phyloP scores from a whole-genome alignment of 2,797 vertebrate genomes.

The Acridotheres tristis region DNA sequence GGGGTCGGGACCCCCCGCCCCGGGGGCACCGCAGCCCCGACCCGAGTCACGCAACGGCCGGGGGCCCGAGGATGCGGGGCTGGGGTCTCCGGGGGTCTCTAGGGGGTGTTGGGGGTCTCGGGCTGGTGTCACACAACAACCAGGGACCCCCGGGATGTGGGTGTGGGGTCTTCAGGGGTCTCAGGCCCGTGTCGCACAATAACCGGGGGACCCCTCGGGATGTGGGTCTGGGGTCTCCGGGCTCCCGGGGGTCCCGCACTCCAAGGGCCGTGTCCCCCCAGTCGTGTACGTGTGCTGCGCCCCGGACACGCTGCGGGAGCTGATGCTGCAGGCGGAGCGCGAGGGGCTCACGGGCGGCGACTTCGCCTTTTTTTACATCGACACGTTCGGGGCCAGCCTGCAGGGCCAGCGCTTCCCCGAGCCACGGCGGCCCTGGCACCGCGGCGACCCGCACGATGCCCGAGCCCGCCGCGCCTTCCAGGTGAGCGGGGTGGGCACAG shows the following conservation, averaged over 20 bases:
- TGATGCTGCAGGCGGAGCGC: slow-evolving; percentile 83
- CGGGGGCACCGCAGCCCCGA: neutral
- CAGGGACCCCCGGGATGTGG: neutral
- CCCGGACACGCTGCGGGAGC: slow-evolving; percentile 79
- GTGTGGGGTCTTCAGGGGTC: neutral
- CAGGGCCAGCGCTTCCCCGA: slow-evolving; percentile 27
- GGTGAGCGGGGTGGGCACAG: neutral
- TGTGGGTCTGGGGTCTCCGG: neutral
- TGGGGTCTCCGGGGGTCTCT: neutral
- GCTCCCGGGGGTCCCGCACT: neutral
- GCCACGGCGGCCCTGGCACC: slow-evolving; percentile 80
- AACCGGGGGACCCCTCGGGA: rapidly evolving
- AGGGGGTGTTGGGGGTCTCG: no score
- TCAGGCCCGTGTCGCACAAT: rapidly evolving
- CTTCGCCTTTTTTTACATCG: slow-evolving; percentile 90
- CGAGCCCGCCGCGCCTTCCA: slow-evolving; percentile 72
- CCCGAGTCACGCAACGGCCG: neutral
- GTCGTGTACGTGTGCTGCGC: slow-evolving; percentile 89
- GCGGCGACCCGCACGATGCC: slow-evolving; percentile 79
- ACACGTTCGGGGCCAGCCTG: slow-evolving; percentile 85
- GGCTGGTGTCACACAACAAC: neutral
- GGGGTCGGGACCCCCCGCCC: neutral
- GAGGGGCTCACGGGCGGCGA: slow-evolving; percentile 79
- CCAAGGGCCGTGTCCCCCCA: slow-evolving; percentile 1
- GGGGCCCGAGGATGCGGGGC: no score